A percentile compares a stretch with the other conserved stretches of the same genome.
Evolutionary conservation across 2,113 vertebrate genomes (phyloP).

Genomic region (Alethe castanea): DNA sequence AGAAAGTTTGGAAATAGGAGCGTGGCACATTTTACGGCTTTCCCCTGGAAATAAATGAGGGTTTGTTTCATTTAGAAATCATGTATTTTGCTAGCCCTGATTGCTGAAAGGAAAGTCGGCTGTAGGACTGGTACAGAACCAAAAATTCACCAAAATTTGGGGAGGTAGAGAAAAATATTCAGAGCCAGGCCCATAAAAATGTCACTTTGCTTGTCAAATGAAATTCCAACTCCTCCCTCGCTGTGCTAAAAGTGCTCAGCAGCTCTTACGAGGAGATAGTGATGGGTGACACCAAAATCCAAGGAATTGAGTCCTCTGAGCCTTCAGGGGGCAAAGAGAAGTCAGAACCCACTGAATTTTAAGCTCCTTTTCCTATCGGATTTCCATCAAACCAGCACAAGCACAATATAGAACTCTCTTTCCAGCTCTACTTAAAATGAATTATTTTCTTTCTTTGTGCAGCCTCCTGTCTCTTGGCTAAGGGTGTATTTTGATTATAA

Average conservation of each 20-base stretch:
- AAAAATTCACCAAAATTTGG: not conserved
- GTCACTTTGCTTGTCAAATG: not conserved
- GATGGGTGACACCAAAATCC: not conserved
- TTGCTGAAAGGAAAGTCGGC: not conserved
- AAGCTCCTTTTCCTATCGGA: not conserved
- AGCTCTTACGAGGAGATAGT: not conserved
- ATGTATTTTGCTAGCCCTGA: slow-evolving; percentile 11
- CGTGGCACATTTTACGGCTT: slow-evolving; percentile 19
- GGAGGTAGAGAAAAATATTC: not conserved
- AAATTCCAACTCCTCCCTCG: not conserved
- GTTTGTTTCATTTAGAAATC: slow-evolving; percentile 56
- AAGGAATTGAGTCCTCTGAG: not conserved
- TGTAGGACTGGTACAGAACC: not conserved
- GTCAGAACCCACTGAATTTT: not conserved
- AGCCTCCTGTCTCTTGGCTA: not conserved
- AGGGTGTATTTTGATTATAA: not conserved
- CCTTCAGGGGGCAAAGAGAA: not conserved
- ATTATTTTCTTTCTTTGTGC: not conserved
- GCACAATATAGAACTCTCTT: not conserved
- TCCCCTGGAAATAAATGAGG: slow-evolving; percentile 4
- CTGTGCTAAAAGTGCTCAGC: not conserved
- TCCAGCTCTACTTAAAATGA: not conserved
- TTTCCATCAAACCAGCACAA: not conserved
- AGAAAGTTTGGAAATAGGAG: slow-evolving; percentile 17
- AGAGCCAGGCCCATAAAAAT: not conserved